Evolutionary conservation across 2,113 vertebrate species (phyloP), one percentile per base, ranked within the genome.

Genomic region (Tetraodon nigroviridis): DNA sequence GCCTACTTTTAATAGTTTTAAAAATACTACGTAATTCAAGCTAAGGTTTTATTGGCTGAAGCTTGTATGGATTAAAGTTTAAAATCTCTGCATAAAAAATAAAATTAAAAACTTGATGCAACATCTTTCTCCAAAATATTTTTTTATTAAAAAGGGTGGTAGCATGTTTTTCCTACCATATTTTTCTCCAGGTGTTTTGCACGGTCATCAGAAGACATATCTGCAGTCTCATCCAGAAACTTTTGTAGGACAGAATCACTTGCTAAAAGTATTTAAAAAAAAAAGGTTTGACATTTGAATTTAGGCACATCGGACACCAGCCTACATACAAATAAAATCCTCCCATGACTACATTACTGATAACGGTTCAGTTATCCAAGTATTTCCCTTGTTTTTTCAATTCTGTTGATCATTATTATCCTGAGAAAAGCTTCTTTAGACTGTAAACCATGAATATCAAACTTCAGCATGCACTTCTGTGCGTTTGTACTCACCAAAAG

Each of bases 131-230:
- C 22, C 5, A 24, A 24, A 24, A 24, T 24, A 5, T 3, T 24
- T 24, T 24, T 24, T 24, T 24, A 3, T 27, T 41, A 22, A 27
- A 6, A 4, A 11, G 15, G 21, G 3, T 27, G 32, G 15, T 27
- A 32, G 24, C 7, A 5, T n/a, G 15, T 44, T 48, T 21, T 42
- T 48, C 17, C 51, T 63, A 98, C 97, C 94, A 95, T 79, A 75
- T 94, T 96, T 65, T 91, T 90, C 75, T 95, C 95, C 74, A 99
- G 91, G 63, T 88, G 89, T 76, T 94, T 95, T 57, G 94, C 95
- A 76, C 95, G 89, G 37, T 96, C 95, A 69, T 93, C 93, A 56
- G 94, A 87, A 67, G 94, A 92, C 83, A 96, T 76, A 49, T 84
- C 85, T 52, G 90, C 91, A 0, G 97, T 96, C 67, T 94, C 91